Percentiles rank a stretch among this genome's conserved stretches.
Conservation (phyloP, 2,888 invertebrate genomes). For the Meliscaeva auricollis region DNA sequence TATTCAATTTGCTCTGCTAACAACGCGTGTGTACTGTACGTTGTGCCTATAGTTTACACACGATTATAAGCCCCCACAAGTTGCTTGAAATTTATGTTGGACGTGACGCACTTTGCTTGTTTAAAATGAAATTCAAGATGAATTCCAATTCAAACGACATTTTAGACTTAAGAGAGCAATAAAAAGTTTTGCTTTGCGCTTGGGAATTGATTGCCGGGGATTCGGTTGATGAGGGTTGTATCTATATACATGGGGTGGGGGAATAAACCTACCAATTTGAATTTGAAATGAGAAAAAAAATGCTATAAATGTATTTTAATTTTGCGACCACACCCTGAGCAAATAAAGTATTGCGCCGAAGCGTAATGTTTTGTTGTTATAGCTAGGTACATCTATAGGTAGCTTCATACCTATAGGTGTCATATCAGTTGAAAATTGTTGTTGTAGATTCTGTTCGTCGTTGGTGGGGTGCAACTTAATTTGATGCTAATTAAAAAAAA, state of each 20-base stretch:
- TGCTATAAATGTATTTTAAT: slow-evolving; percentile 17
- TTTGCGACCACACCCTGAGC: slow-evolving; percentile 70
- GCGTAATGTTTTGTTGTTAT: slow-evolving; percentile 14
- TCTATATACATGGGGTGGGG: slow-evolving; percentile 56
- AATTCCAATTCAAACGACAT: slow-evolving; percentile 71
- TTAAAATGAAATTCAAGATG: slow-evolving; percentile 71
- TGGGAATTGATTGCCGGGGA: slow-evolving; percentile 10
- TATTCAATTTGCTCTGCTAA: slow-evolving; percentile 9
- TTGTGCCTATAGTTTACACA: slow-evolving; percentile 20
- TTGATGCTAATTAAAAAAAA: slow-evolving; percentile 7
- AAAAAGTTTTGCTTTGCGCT: slow-evolving; percentile 29
- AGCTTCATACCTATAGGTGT: neutral
- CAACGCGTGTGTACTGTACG: slow-evolving; percentile 41
- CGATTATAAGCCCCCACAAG: slow-evolving; percentile 31
- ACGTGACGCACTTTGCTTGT: slow-evolving; percentile 38
- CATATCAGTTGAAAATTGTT: neutral
- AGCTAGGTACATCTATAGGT: neutral
- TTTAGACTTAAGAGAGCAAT: slow-evolving; percentile 60
- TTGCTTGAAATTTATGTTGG: slow-evolving; percentile 22
- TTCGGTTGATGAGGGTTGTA: slow-evolving; percentile 17
- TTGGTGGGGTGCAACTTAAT: slow-evolving; percentile 12
- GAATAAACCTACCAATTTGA: slow-evolving; percentile 24
- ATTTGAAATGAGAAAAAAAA: slow-evolving; percentile 27
- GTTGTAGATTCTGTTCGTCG: neutral
- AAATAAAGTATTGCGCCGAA: slow-evolving; percentile 51